These are phyloP conservation scores for Onthophagus sagittarius DNA, from an alignment of 2,888 invertebrate genomes.

Conservation along the genomic window DNA sequence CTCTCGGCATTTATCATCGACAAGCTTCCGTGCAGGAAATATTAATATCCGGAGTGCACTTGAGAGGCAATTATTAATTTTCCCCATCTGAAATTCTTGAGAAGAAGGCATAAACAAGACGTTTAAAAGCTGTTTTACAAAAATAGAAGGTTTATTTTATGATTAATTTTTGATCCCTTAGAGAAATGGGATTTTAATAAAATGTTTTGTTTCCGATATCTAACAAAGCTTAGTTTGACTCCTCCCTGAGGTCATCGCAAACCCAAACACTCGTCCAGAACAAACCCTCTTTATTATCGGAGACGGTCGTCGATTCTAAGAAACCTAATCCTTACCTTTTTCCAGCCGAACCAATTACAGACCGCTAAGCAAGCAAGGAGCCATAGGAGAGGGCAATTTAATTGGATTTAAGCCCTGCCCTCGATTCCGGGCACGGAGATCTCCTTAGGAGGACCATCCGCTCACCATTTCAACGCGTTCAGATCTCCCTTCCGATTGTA, in stretches of 20 bases:
- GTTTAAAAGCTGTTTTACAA: neutral
- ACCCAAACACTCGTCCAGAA: neutral
- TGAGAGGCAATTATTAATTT: conserved; percentile 9
- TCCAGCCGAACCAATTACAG: neutral
- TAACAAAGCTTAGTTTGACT: neutral
- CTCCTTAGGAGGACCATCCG: neutral
- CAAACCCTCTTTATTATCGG: neutral
- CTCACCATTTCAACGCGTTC: neutral
- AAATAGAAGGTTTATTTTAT: neutral
- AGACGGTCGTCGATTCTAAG: neutral
- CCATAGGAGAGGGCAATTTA: neutral
- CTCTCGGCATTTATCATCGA: neutral
- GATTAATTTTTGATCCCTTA: neutral
- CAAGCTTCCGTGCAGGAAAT: conserved; percentile 5
- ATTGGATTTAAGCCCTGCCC: neutral
- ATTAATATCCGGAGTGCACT: conserved; percentile 11
- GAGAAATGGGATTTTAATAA: neutral
- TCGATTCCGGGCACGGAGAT: neutral
- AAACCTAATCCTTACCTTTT: neutral
- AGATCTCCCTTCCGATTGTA: neutral
- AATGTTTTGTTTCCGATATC: neutral
- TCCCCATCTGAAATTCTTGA: neutral
- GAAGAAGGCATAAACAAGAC: neutral
- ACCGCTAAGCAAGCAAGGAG: neutral
- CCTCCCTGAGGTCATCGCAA: neutral